A percentile compares a stretch with the other conserved stretches of the same genome.
Conservation (phyloP, 2,888 invertebrate genomes). For the Eledone cirrhosa region DNA sequence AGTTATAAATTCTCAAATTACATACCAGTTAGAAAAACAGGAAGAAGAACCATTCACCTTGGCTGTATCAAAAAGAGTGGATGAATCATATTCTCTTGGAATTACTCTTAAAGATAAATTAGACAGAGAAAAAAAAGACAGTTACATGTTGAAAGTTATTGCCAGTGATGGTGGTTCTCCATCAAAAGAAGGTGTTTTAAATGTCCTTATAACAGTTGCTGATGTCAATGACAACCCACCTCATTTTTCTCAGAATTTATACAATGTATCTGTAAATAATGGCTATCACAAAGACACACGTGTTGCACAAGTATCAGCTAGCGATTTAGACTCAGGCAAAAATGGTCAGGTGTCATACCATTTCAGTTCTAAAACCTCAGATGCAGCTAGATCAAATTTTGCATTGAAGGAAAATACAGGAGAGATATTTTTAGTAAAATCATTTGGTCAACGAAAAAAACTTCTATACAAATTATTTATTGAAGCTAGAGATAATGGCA, state of each 20-base stretch:
- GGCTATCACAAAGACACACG: neutral
- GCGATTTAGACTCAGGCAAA: conserved; percentile 12
- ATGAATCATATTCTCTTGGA: neutral
- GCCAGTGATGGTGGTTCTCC: conserved; percentile 7
- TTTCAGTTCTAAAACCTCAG: conserved; percentile 12
- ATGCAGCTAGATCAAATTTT: neutral
- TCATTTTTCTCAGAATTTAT: conserved; percentile 1
- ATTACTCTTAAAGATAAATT: conserved; percentile 11
- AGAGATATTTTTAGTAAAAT: conserved; percentile 7
- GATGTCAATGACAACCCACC: conserved; percentile 22
- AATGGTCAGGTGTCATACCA: neutral
- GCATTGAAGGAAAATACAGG: conserved; percentile 11
- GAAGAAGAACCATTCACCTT: neutral
- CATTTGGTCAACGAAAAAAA: neutral
- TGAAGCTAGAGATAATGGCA: neutral
- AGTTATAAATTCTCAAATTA: conserved; percentile 9
- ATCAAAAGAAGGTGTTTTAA: neutral
- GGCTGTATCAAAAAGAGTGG: conserved; percentile 5
- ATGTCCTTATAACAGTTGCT: conserved; percentile 19
- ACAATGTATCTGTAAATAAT: conserved; percentile 16
- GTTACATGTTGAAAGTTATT: conserved; percentile 14
- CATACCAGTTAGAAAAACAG: conserved; percentile 12
- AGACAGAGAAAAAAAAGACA: neutral
- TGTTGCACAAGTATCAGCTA: conserved; percentile 9
- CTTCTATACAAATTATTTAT: conserved; percentile 12